Base-by-base conservation (phyloP, 1,140 invertebrate genomes). In the Drosophila albomicans region DNA sequence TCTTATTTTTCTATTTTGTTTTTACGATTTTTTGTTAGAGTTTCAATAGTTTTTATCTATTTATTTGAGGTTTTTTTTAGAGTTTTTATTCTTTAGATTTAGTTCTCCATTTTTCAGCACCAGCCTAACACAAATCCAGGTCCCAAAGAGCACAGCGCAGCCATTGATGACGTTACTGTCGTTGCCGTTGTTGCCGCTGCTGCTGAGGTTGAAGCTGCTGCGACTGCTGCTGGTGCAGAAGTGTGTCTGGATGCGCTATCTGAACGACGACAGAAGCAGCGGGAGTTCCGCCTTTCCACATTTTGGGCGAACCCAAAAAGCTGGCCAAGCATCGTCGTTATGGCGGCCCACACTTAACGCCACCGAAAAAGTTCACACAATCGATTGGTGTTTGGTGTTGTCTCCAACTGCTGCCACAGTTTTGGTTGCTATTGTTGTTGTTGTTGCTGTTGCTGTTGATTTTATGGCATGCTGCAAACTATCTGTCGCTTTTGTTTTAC, bases 401-500 rank as follows among this genome's bases (percentile, higher is more conserved):
- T 69, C 64, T 79, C 68, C 65, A 82, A 82, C 75, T 70, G 65
- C 66, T 46, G 72, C 65, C 48, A 73, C 58, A 70, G 30, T 48
- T 41, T 48, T 63, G 32, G 28, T 30, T 49, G 10, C 48, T 65
- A 38, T 67, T 77, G 75, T 43, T 59, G 61, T 73, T 72, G 59
- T 62, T 79, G 64, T 59, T 70, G 75, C 61, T 66, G 32, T 69
- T 77, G 69, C 30, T 78, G 69, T 78, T 79, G 77, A 66, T 79
- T 79, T 79, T 79, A 78, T 79, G 75, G 78, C 75, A 74, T 70
- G 77, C 73, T 88, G 82, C 84, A 82, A 88, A 87, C 82, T 87
- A 87, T 87, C 82, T 89, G 84, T 87, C 85, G 85, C 84, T 89
- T 88, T 88, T 88, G 84, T 88, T 88, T 88, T 88, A 88, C 85